A percentile compares a stretch with the other conserved stretches of the same genome.
Evolutionary conservation across 1,140 invertebrate species (phyloP).

Genomic region (Holcopasites calliopsidis): DNA sequence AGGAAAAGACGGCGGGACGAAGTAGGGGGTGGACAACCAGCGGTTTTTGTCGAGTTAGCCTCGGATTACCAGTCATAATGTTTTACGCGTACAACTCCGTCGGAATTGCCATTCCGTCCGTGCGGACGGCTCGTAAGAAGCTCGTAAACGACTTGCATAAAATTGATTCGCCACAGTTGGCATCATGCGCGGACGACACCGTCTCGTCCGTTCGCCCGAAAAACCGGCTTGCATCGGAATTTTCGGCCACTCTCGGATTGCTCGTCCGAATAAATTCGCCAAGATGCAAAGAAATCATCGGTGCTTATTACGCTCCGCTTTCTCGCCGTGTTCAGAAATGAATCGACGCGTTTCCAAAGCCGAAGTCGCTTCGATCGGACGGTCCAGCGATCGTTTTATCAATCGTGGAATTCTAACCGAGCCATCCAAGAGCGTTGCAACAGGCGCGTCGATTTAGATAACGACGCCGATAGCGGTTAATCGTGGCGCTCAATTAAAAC

Average conservation of each 20-base stretch:
- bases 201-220: background rate
- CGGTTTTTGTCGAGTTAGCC: conserved; percentile 52
- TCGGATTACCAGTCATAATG: conserved; percentile 51
- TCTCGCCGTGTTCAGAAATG: background rate
- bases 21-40: conserved; percentile 1
- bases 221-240: conserved; percentile 35
- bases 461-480: background rate
- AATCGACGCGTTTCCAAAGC: background rate
- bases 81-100: conserved; percentile 49
- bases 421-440: background rate
- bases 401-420: background rate
- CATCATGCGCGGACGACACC: conserved; percentile 1
- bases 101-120: conserved; percentile 21
- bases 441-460: conserved; percentile 7
- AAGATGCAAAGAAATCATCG: conserved; percentile 2
- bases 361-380: background rate
- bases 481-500: background rate
- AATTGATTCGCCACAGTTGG: conserved; percentile 64
- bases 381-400: background rate
- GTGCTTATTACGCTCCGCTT: conserved; percentile 18
- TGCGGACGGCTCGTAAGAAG: conserved; percentile 49
- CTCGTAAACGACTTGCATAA: conserved; percentile 68
- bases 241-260: conserved; percentile 10
- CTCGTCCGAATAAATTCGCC: conserved; percentile 30
- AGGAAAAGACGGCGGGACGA: background rate